Evolutionary conservation across 37 sponge, comb jelly and placozoan species (phyloP).

Genomic region (Agelas oroides): DNA sequence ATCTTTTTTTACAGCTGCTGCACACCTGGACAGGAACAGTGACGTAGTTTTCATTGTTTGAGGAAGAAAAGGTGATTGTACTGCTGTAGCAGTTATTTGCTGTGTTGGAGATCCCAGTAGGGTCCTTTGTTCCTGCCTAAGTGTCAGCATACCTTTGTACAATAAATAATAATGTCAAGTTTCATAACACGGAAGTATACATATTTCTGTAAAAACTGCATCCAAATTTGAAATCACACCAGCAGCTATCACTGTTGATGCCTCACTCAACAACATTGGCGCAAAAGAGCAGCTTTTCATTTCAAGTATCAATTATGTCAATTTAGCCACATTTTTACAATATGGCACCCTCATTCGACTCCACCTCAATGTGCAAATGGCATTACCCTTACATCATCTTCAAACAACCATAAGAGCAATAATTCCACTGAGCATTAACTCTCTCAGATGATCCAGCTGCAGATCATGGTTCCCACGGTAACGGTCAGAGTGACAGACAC

Average conservation of each 20-base stretch:
- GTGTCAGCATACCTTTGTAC: no score
- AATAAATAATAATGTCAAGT: no score
- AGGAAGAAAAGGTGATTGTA: no score
- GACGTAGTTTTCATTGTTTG: no score
- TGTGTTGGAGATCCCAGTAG: no score
- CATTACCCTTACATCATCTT: not conserved
- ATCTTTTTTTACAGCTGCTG: no score
- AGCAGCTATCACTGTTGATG: slow-evolving; percentile 23
- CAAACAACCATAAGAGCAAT: not conserved
- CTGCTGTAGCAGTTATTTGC: no score
- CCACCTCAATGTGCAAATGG: not conserved
- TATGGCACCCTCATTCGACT: not conserved
- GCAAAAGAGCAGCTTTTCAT: slow-evolving; percentile 16
- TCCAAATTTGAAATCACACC: no score
- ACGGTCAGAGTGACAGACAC: slow-evolving; percentile 13
- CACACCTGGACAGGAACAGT: no score
- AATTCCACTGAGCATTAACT: not conserved
- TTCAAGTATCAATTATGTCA: not conserved
- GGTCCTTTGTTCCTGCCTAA: no score
- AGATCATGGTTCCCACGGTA: not conserved
- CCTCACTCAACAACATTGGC: slow-evolving; percentile 5
- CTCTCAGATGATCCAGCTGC: not conserved
- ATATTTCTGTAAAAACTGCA: no score
- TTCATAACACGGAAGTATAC: no score
- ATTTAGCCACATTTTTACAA: not conserved